phyloP scores from a whole-genome alignment of 1,140 invertebrate species.

The Heterodera carotae region DNA sequence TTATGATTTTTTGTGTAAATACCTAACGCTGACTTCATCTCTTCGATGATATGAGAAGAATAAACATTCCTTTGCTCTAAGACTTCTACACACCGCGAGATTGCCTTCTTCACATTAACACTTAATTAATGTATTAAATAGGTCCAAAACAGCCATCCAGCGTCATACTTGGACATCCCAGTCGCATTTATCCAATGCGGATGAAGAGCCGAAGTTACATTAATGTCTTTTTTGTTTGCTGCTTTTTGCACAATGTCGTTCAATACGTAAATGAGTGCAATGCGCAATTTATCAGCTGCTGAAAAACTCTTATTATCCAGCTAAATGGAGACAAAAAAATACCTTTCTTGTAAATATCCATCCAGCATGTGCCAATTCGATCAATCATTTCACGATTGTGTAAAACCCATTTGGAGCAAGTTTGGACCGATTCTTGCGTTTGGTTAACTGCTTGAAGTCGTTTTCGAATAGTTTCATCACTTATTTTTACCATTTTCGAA shows the following conservation, averaged over 20 bases:
- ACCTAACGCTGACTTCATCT: conserved; percentile 52
- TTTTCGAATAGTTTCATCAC: conserved; percentile 40
- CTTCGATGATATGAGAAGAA: conserved; percentile 49
- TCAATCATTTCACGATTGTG: conserved; percentile 55
- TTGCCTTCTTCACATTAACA: conserved; percentile 50
- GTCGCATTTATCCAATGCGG: conserved; percentile 54
- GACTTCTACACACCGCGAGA: conserved; percentile 56
- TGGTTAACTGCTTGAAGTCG: conserved; percentile 35
- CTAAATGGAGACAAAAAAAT: conserved; percentile 2
- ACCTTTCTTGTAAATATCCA: conserved; percentile 48
- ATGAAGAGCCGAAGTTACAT: conserved; percentile 53
- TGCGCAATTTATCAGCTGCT: conserved; percentile 47
- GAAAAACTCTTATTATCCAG: background rate
- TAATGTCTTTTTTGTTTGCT: conserved; percentile 44
- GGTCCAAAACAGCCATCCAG: too few species aligned
- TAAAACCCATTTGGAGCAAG: conserved; percentile 55
- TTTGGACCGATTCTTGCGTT: conserved; percentile 55
- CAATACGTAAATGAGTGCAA: conserved; percentile 57
- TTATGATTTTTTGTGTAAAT: background rate
- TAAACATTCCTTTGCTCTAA: conserved; percentile 49
- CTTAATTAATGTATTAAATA: conserved; percentile 23
- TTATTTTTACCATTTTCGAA: conserved; percentile 4
- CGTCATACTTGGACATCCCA: conserved; percentile 45
- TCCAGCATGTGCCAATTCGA: conserved; percentile 49
- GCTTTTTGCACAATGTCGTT: conserved; percentile 63